Evolutionary conservation across 2,113 vertebrate genomes (phyloP), one percentile per base, ranked within the genome.

Genomic region (Brachyhypopomus occidentalis): DNA sequence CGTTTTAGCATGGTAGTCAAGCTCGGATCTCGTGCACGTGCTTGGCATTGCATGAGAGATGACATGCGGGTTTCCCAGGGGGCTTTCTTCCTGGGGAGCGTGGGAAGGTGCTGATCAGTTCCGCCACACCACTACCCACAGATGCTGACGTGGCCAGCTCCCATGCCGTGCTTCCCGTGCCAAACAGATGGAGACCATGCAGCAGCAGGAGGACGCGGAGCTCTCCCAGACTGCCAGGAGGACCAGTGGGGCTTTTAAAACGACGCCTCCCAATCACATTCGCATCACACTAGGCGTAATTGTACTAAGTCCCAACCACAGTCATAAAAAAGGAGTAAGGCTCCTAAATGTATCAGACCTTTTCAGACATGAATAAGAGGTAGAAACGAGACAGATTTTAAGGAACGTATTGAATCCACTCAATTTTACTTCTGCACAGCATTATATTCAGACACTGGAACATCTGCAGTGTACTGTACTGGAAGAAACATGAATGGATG

Each of bases 1-100:
- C 12, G 2, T 2, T 8, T 52, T 14, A 52, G 45, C 9, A 12
- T 66, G 75, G 20, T 41, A 64, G 30, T 62, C 5, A 20, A 38
- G 36, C 45, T 56, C 48, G 9, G 22, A 36, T 55, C 25, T 16
- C 30, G 23, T 36, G 55, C 56, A 9, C 72, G 45, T 78, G 41
- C 38, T 63, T n/a, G 59, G 55, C 30, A 27, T 70, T n/a, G 41
- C 23, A 63, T 7, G 30, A 87, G 88, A 85, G 85, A 84, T 87
- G 82, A 85, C 90, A 86, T 85, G 84, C 87, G 75, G 73, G 84
- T 82, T 83, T 86, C 87, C 83, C 67, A 52, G 3, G 63, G 72
- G 87, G 80, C 34, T 59, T 73, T 70, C 66, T 82, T 76, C 73
- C 52, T 45, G 30, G 67, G 73, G 16, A 27, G 34, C 22, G 74